Evolutionary conservation across 1,140 invertebrate genomes (phyloP).

Genomic region (Tigriopus japonicus): DNA sequence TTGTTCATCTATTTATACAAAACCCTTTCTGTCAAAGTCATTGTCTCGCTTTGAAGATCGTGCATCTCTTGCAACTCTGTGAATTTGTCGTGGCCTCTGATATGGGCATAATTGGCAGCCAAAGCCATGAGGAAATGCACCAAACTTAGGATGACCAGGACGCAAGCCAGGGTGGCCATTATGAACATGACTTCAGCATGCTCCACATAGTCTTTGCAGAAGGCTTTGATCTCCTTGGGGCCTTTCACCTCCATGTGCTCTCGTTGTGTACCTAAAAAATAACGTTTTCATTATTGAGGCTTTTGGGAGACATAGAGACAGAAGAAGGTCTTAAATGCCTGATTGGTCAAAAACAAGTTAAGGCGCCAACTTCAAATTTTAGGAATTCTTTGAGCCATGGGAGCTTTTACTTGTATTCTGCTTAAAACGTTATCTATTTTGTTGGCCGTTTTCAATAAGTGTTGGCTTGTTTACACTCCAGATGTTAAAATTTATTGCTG

Average conservation of each 20-base stretch:
- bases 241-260: slow-evolving; percentile 67
- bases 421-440: too few species aligned
- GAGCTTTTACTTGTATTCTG: too few species aligned
- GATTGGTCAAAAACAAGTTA: too few species aligned
- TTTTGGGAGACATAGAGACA: too few species aligned
- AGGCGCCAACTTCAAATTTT: too few species aligned
- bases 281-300: too few species aligned
- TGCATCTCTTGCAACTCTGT: slow-evolving; percentile 48
- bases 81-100: slow-evolving; percentile 78
- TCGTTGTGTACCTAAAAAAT: slow-evolving; percentile 33
- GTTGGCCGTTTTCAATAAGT: too few species aligned
- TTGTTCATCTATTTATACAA: too few species aligned
- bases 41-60: slow-evolving; percentile 8
- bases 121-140: slow-evolving; percentile 87
- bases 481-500: too few species aligned
- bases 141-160: slow-evolving; percentile 65
- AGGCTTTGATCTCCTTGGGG: slow-evolving; percentile 53
- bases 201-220: slow-evolving; percentile 80
- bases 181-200: slow-evolving; percentile 76
- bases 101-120: slow-evolving; percentile 88
- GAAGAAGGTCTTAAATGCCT: too few species aligned
- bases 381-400: too few species aligned
- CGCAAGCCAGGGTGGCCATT: slow-evolving; percentile 53
- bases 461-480: too few species aligned
- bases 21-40: slow-evolving; percentile 7